These are phyloP conservation scores for Rallus limicola DNA, from an alignment of 2,113 vertebrate genomes.

Conservation along the genomic window DNA sequence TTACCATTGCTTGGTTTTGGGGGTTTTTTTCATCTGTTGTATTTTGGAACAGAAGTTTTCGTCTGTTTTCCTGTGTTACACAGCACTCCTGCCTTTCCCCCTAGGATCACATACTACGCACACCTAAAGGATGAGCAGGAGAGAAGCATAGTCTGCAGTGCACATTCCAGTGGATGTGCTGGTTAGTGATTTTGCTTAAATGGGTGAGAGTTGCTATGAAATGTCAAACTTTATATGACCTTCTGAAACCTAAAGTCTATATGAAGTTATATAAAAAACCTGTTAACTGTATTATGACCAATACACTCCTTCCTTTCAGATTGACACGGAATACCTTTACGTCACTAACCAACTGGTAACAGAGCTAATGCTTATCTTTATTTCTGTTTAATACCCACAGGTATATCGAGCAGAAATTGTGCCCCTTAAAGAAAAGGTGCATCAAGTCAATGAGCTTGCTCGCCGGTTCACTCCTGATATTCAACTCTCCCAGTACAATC, in stretches of 20 bases:
- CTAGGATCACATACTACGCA: fast-evolving
- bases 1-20: background rate
- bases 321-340: background rate
- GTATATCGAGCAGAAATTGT: conserved; percentile 88
- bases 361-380: background rate
- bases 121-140: background rate
- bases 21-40: background rate
- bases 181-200: background rate
- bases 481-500: conserved; percentile 87
- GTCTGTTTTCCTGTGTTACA: background rate
- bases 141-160: background rate
- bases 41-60: background rate
- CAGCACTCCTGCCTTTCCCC: background rate
- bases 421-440: conserved; percentile 89
- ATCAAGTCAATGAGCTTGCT: conserved; percentile 87
- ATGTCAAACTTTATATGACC: background rate
- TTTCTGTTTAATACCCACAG: conserved; percentile 67
- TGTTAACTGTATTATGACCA: background rate
- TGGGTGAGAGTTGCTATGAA: background rate
- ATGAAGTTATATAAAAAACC: background rate
- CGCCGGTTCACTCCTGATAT: conserved; percentile 84
- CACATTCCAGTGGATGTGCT: background rate
- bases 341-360: background rate
- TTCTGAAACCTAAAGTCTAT: background rate
- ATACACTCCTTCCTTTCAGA: background rate